Base-by-base conservation (phyloP, 2,113 vertebrate genomes). In the Microcebus murinus region DNA sequence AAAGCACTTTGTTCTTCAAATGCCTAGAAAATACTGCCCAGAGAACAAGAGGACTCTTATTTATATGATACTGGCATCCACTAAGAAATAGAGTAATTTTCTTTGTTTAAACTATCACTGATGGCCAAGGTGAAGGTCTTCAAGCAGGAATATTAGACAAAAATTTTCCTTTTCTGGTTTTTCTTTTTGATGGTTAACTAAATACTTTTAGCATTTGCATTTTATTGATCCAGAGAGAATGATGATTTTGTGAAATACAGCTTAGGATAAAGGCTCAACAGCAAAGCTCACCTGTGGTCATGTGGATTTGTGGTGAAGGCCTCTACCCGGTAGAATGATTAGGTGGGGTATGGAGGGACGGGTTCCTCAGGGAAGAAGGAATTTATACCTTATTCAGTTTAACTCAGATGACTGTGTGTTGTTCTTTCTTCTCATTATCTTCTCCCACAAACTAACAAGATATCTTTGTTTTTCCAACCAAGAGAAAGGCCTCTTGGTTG, bases 141-240 rank as follows among this genome's bases (percentile, higher is more conserved):
- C 29, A n/a, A 63, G 10, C 21, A 79, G 42, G 17, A 17, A 4
- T 15, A 48, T 1, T n/a, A 21, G 23, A 42, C 21, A 42, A 5
- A 65, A 1, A 5, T 17, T 36, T 11, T 68, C 6, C 50, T 87
- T 42, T 70, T 25, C 52, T 18, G 20, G 17, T 55, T 55, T 93
- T 95, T 95, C 48, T 70, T 97, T 97, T 97, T 97, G 92, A 95
- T 59, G 10, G 86, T 34, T 96, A 96, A 95, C 76, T 94, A 68
- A 71, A 68, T 96, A 95, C 92, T 63, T n/a, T 18, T 80, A 94
- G 68, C 29, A 55, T 94, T 87, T 92, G 55, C 34, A 91, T 96
- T 97, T 90, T 81, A n/a, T 92, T 63, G 71, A 65, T 63, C 85
- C 71, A 67, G 68, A 85, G 91, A 93, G 88, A 95, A 74, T 50